phyloP scores from a whole-genome alignment of 2,113 vertebrate species.

The Nesogale talazaci region DNA sequence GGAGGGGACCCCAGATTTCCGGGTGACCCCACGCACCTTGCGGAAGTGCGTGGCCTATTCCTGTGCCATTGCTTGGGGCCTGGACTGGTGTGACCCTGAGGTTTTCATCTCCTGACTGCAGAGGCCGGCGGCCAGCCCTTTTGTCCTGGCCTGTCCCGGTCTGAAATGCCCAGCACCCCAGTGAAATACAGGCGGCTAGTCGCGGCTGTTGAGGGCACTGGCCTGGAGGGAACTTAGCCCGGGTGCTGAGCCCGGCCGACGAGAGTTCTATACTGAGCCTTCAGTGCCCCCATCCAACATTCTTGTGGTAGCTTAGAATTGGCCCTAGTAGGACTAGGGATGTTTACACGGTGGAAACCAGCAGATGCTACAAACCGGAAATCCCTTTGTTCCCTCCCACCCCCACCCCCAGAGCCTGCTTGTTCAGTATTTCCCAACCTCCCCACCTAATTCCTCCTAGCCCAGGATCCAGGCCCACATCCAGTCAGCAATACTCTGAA shows the following conservation, averaged over 20 bases:
- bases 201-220: not conserved
- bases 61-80: not conserved
- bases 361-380: accelerated
- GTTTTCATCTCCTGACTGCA: not conserved
- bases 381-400: not conserved
- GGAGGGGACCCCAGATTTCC: not conserved
- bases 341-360: accelerated
- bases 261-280: not conserved
- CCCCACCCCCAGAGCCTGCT: accelerated
- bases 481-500: not conserved
- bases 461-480: not conserved
- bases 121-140: not conserved
- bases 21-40: not conserved
- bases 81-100: not conserved
- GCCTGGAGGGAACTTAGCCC: not conserved
- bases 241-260: not conserved
- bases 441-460: not conserved
- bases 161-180: not conserved
- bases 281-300: not conserved
- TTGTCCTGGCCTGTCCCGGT: not conserved
- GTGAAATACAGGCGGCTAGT: not conserved
- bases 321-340: too few relatives aligned
- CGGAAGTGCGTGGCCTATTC: not conserved
- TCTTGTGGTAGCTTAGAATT: accelerated
- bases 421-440: too few relatives aligned